Base-by-base conservation (phyloP, 1,140 invertebrate genomes). In the Neelides sp. region DNA sequence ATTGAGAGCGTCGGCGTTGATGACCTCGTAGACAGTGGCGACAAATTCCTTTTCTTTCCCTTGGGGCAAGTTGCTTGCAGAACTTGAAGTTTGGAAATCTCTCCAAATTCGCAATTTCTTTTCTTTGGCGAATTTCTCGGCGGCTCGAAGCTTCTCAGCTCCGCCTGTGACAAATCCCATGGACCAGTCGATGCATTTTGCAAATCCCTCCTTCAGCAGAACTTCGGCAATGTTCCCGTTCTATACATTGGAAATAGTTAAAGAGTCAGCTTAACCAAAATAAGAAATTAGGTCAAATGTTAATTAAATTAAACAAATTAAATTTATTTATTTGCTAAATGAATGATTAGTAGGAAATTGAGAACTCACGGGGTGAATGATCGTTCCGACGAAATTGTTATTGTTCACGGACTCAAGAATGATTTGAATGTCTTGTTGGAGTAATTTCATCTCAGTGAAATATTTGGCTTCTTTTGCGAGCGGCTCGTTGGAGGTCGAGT, bases 151-250 rank as follows among this genome's bases (percentile, higher is more conserved):
- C 63, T 85, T 85, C 27, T 91, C 82, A 22, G 83, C 77, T 41
- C 88, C 83, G 56, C 71, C 71, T 36, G 85, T 85, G 62, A 92
- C 85, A 30, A 84, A 80, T 23, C 79, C 83, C 68, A 98, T 84
- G 7, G 88, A 93, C 92, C 92, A 96, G 65, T 98, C 93, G n/a
- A 97, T 88, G 65, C 92, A 97, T 64, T 80, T 82, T 0, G 91
- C 95, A 63, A 94, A 90, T 20, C 95, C 94, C 71, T 95, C 85
- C 54, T 71, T 78, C 42, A 99, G 65, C 34, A 99, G 70, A 36
- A 82, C 74, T 65, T 97, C 93, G 0, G 95, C 92, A 68, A 99
- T 98, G 64, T 97, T 97, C 54, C 84, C 83, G 65, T 77, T 80
- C 75, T 82, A 62, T 15, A 68, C 68, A 24, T n/a, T n/a, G n/a